A percentile compares a stretch with the other conserved stretches of the same genome.
phyloP scores from a whole-genome alignment of 2,797 vertebrate genomes.

The Neostethus bicornis region DNA sequence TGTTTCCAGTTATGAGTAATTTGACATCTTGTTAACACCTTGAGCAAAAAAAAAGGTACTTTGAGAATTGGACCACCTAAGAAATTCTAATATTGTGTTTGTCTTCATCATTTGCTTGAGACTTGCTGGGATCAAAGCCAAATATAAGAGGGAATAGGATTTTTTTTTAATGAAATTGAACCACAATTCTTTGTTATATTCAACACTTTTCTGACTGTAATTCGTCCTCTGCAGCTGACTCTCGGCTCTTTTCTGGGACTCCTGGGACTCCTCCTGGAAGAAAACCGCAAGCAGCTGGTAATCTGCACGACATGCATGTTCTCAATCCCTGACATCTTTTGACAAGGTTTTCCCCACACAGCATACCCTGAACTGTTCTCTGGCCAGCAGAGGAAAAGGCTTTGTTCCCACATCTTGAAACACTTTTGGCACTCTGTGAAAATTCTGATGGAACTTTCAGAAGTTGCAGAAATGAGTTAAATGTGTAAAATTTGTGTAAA shows the following conservation, averaged over 20 bases:
- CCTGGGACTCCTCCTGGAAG: slow-evolving; percentile 76
- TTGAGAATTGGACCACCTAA: background rate
- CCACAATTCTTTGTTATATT: background rate
- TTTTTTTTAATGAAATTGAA: background rate
- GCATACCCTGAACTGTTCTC: background rate
- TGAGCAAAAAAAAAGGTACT: slow-evolving; percentile 7
- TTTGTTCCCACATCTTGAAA: background rate
- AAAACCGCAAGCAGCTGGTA: slow-evolving; percentile 80
- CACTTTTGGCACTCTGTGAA: background rate
- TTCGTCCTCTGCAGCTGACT: slow-evolving; percentile 68
- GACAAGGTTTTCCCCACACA: background rate
- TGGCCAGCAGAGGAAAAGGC: background rate
- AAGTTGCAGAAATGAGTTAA: background rate
- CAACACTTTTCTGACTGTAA: background rate
- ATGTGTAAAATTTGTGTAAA: background rate
- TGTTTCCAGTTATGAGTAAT: background rate
- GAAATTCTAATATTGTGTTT: background rate
- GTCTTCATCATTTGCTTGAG: background rate
- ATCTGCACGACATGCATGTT: background rate
- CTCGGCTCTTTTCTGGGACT: slow-evolving; percentile 79
- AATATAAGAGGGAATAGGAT: background rate
- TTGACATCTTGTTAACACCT: background rate
- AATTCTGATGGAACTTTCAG: background rate
- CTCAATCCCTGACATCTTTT: background rate
- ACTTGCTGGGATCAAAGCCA: background rate